phyloP scores from a whole-genome alignment of 2,888 invertebrate species.

The Epinotia ramella region DNA sequence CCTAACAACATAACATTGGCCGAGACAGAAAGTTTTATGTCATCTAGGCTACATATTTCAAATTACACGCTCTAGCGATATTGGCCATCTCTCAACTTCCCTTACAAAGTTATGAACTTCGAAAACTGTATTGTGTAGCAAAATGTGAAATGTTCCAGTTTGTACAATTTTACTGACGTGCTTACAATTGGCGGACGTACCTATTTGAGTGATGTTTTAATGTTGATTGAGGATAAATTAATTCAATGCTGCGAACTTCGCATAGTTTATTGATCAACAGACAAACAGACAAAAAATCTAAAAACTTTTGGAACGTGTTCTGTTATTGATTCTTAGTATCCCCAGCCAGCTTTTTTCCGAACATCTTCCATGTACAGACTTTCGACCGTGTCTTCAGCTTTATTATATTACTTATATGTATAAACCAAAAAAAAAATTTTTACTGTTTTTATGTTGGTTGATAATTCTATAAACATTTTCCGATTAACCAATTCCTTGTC shows the following conservation, averaged over 20 bases:
- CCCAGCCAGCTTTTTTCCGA: too few species aligned
- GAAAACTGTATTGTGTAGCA: background rate
- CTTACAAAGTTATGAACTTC: background rate
- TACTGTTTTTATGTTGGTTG: too few species aligned
- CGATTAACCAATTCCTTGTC: too few species aligned
- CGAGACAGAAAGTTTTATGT: conserved; percentile 15
- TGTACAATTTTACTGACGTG: background rate
- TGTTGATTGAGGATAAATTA: background rate
- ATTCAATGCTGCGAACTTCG: background rate
- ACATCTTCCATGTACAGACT: too few species aligned
- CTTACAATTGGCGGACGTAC: background rate
- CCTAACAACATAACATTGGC: background rate
- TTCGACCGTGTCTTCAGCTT: too few species aligned
- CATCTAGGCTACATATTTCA: conserved; percentile 3
- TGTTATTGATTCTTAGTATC: too few species aligned
- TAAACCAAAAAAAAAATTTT: too few species aligned
- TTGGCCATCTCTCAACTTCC: conserved; percentile 21
- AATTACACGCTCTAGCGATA: conserved; percentile 17
- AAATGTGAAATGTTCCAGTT: background rate
- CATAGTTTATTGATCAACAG: background rate
- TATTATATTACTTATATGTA: too few species aligned
- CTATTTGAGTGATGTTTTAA: conserved; percentile 10
- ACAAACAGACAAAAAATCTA: too few species aligned
- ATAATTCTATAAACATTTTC: too few species aligned
- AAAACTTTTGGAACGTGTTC: too few species aligned